A percentile compares a stretch with the other conserved stretches of the same genome.
Conservation (phyloP, 2,113 vertebrate species). For the Ophiodon elongatus region DNA sequence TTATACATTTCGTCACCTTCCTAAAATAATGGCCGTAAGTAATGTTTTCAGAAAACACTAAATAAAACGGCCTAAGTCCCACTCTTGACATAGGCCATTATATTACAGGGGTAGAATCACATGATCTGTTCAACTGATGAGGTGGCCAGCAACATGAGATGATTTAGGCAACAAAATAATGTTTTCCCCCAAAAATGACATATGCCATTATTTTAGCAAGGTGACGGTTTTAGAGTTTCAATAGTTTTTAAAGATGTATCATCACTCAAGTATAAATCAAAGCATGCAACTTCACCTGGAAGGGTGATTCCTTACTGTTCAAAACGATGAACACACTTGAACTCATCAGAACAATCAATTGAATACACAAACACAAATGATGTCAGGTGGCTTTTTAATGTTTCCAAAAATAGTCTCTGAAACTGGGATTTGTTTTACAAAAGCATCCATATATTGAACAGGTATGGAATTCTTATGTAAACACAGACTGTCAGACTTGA, state of each 20-base stretch:
- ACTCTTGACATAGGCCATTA: too few relatives aligned
- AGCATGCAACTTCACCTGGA: neutral
- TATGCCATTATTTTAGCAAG: too few relatives aligned
- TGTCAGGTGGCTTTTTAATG: conserved; percentile 81
- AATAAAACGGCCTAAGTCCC: too few relatives aligned
- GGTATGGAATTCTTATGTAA: conserved; percentile 80
- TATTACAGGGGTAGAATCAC: too few relatives aligned
- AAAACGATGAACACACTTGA: neutral
- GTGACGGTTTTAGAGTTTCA: neutral
- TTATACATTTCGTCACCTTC: too few relatives aligned
- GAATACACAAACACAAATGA: conserved; percentile 55
- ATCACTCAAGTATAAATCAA: neutral
- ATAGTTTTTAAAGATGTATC: neutral
- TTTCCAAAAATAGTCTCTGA: conserved; percentile 84
- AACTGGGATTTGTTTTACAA: conserved; percentile 82
- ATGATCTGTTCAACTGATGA: too few relatives aligned
- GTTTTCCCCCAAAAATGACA: too few relatives aligned
- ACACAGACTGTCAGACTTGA: conserved; percentile 73
- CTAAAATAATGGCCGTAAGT: too few relatives aligned
- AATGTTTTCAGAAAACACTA: too few relatives aligned
- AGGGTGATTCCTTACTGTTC: neutral
- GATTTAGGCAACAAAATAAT: too few relatives aligned
- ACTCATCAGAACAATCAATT: neutral
- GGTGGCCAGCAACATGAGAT: too few relatives aligned
- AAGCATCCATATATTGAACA: conserved; percentile 75